Conservation (phyloP, 1,140 invertebrate species). For the Halyomorpha halys region DNA sequence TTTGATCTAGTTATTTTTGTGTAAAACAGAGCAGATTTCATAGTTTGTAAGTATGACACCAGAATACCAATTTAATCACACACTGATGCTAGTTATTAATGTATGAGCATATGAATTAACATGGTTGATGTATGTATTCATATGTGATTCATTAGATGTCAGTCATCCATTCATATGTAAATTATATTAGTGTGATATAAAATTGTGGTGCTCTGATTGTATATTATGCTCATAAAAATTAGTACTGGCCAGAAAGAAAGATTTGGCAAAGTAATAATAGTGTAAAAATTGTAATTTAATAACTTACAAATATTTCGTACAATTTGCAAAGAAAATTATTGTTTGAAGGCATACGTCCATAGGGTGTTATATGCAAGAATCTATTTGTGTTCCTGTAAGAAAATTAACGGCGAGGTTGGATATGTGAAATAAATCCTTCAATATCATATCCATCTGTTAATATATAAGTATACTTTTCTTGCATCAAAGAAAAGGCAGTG, state of each 20-base stretch:
- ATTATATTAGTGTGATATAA: conserved; percentile 29
- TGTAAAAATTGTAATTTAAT: conserved; percentile 26
- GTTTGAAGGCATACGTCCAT: conserved; percentile 18
- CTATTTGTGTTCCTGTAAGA: neutral
- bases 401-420: neutral
- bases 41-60: conserved; percentile 14
- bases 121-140: neutral
- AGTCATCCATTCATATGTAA: conserved; percentile 27
- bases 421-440: conserved; percentile 9
- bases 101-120: neutral
- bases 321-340: conserved; percentile 12
- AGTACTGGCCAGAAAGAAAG: conserved; percentile 22
- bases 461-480: conserved; percentile 19
- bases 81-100: neutral
- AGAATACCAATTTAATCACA: conserved; percentile 9
- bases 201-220: conserved; percentile 29
- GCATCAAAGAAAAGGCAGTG: neutral
- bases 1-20: conserved; percentile 2
- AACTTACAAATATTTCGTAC: conserved; percentile 3
- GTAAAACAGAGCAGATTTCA: conserved; percentile 6
- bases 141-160: conserved; percentile 3
- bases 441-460: conserved; percentile 16
- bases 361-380: conserved; percentile 14
- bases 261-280: conserved; percentile 20
- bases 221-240: conserved; percentile 23